Evolutionary conservation across 2,797 vertebrate genomes (phyloP).

Genomic region (Vespertilio murinus): DNA sequence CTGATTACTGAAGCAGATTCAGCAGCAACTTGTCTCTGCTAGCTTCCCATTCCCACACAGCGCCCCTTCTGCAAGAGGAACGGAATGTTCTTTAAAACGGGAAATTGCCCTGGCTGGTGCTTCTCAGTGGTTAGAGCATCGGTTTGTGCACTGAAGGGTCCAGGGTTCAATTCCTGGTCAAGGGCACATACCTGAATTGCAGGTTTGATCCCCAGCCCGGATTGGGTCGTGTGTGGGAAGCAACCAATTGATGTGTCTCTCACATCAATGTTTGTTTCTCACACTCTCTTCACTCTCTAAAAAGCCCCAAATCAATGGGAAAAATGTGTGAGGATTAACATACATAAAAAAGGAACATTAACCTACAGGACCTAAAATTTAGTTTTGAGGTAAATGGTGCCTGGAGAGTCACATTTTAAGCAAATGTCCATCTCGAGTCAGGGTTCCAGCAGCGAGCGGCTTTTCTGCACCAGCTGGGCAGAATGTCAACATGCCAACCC

Average conservation of each 20-base stretch:
- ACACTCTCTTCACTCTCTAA: no score
- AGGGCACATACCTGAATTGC: no score
- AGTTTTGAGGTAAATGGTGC: not conserved
- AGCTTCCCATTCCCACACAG: not conserved
- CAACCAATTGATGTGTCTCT: no score
- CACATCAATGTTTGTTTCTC: no score
- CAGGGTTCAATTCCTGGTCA: no score
- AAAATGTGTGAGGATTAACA: no score
- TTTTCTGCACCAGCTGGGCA: not conserved
- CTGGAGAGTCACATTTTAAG: not conserved
- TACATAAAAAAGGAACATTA: not conserved
- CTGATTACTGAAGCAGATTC: not conserved
- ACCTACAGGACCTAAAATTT: not conserved
- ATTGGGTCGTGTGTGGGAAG: no score
- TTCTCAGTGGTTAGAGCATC: no score
- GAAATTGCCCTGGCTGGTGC: no score
- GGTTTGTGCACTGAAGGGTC: no score
- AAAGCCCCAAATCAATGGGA: no score
- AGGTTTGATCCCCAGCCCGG: no score
- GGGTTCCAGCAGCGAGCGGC: not conserved
- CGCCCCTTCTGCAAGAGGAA: not conserved
- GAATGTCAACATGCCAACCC: accelerated
- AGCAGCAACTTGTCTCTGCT: not conserved
- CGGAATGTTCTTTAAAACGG: not conserved
- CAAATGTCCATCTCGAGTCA: not conserved